phyloP scores from a whole-genome alignment of 2,113 vertebrate species.

The Polyodon spathula region DNA sequence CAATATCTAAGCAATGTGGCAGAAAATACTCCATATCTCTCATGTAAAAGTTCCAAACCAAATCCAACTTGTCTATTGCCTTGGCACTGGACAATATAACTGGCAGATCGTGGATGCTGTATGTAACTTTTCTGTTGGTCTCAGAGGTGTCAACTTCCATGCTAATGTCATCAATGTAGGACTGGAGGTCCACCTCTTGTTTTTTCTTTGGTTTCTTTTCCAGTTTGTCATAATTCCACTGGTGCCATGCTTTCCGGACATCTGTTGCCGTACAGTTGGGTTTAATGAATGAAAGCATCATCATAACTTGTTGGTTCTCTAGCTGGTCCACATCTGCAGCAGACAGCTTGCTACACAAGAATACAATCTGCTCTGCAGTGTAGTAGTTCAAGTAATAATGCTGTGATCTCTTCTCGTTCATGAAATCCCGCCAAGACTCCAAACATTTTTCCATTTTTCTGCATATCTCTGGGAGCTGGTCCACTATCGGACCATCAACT shows the following conservation, averaged over 20 bases:
- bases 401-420: slow-evolving; percentile 38
- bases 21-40: slow-evolving; percentile 31
- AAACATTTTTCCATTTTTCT: slow-evolving; percentile 56
- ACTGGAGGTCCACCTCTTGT: background rate
- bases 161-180: too few relatives aligned
- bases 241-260: background rate
- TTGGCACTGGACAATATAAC: too few relatives aligned
- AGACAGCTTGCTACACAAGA: slow-evolving; percentile 45
- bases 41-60: slow-evolving; percentile 41
- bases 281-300: slow-evolving; percentile 63
- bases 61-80: slow-evolving; percentile 24
- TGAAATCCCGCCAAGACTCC: slow-evolving; percentile 47
- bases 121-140: too few relatives aligned
- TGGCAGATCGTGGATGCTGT: too few relatives aligned
- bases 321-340: background rate
- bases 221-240: background rate
- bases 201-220: background rate
- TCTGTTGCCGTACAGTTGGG: slow-evolving; percentile 18
- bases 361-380: slow-evolving; percentile 64
- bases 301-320: slow-evolving; percentile 32
- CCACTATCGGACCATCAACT: slow-evolving; percentile 29
- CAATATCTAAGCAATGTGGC: slow-evolving; percentile 44
- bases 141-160: too few relatives aligned
- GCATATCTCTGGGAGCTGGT: slow-evolving; percentile 50
- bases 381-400: slow-evolving; percentile 66